Evolutionary conservation across 2,888 invertebrate genomes (phyloP).

Genomic region (Lepetodrilus schrolli): DNA sequence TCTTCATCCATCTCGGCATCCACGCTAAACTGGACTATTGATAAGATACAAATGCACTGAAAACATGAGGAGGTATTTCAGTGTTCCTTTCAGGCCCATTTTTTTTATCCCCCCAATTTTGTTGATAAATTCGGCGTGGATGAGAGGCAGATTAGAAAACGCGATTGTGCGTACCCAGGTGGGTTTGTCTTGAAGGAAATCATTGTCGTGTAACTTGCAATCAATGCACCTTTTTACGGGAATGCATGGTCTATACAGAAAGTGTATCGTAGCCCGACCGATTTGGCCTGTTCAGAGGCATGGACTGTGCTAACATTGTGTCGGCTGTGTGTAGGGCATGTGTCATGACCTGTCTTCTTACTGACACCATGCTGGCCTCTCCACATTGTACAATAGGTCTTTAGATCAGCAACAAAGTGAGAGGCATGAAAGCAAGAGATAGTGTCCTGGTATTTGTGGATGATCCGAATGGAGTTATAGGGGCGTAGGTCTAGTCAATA

Average conservation of each 20-base stretch:
- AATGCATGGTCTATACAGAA: no score
- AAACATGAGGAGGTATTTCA: not conserved
- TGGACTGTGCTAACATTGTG: not conserved
- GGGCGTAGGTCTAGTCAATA: slow-evolving; percentile 1
- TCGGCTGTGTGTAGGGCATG: not conserved
- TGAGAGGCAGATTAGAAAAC: slow-evolving; percentile 3
- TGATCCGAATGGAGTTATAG: not conserved
- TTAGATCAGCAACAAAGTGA: not conserved
- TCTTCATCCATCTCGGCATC: not conserved
- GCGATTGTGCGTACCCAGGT: not conserved
- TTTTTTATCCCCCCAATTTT: no score
- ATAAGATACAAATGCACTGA: not conserved
- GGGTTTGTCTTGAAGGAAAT: slow-evolving; percentile 5
- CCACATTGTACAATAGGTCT: not conserved
- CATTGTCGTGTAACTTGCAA: not conserved
- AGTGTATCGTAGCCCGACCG: not conserved
- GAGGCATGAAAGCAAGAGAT: not conserved
- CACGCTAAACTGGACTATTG: slow-evolving; percentile 1
- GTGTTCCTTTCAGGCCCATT: no score
- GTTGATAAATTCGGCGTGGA: slow-evolving; percentile 1
- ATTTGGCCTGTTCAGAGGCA: not conserved
- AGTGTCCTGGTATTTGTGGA: not conserved
- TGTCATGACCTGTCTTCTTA: not conserved
- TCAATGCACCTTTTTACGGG: not conserved
- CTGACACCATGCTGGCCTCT: not conserved